These are phyloP conservation scores for Dreissena polymorpha DNA, from an alignment of 1,140 invertebrate genomes.

Conservation along the genomic window DNA sequence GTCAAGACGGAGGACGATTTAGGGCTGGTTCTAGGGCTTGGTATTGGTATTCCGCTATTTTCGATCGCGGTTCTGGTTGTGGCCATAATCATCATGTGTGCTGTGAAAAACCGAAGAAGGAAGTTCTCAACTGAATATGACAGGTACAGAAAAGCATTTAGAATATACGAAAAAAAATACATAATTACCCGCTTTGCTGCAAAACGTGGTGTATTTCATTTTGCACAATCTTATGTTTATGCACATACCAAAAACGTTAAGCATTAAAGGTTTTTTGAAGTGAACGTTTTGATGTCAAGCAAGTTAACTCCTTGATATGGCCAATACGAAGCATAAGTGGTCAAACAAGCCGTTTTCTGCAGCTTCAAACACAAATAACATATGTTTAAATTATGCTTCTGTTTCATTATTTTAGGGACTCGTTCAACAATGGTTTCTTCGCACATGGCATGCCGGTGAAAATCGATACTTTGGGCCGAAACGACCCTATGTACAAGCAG, in stretches of 20 bases:
- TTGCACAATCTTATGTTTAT: background rate
- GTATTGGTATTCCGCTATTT: conserved; percentile 48
- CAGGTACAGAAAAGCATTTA: conserved; percentile 15
- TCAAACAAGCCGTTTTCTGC: background rate
- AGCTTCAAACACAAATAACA: background rate
- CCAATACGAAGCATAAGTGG: background rate
- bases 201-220: background rate
- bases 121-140: conserved; percentile 24
- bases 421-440: conserved; percentile 50
- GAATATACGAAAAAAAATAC: no score
- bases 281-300: no score
- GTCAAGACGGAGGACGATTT: conserved; percentile 42
- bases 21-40: conserved; percentile 40
- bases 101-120: conserved; percentile 9
- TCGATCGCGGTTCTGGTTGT: conserved; percentile 15
- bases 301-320: background rate
- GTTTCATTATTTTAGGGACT: background rate
- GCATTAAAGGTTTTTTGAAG: no score
- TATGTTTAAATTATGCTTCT: background rate
- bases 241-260: no score
- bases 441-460: conserved; percentile 45
- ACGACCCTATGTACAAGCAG: conserved; percentile 30
- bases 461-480: conserved; percentile 38
- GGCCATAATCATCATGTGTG: conserved; percentile 27
- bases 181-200: background rate